These are phyloP conservation scores for Acrobasis repandana DNA, from an alignment of 2,888 invertebrate species.

Conservation along the genomic window DNA sequence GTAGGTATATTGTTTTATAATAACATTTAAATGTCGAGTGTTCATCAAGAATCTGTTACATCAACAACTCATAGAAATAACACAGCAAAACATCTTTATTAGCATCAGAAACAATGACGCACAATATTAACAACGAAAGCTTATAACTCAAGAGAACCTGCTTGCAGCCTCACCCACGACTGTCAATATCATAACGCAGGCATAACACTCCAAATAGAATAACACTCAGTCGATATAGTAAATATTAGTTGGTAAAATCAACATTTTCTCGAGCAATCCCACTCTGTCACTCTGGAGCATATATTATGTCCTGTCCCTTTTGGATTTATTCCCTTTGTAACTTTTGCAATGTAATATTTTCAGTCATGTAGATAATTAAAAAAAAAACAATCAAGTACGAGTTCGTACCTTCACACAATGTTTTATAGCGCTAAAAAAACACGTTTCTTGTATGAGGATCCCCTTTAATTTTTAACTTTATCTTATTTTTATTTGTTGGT, in stretches of 20 bases:
- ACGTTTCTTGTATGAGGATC: too few species aligned
- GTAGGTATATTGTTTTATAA: too few species aligned
- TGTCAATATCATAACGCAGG: constrained; percentile 10
- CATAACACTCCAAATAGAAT: constrained; percentile 16
- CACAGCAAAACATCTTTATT: constrained; percentile 9
- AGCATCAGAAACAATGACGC: constrained; percentile 11
- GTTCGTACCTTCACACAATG: too few species aligned
- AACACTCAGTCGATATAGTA: constrained; percentile 16
- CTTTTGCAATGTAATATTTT: neutral
- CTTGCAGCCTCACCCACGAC: constrained; percentile 17
- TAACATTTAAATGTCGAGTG: too few species aligned
- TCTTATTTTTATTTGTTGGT: too few species aligned
- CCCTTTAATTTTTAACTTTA: too few species aligned
- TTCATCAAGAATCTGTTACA: neutral
- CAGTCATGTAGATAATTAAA: too few species aligned
- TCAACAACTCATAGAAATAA: neutral
- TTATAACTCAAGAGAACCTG: constrained; percentile 9
- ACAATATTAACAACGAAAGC: constrained; percentile 11
- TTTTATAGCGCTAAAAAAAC: too few species aligned
- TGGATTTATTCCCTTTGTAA: constrained; percentile 3
- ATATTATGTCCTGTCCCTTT: constrained; percentile 16
- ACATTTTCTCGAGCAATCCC: constrained; percentile 20
- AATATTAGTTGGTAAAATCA: constrained; percentile 20
- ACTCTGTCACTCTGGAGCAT: constrained; percentile 14
- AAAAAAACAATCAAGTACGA: too few species aligned